A percentile compares a stretch with the other conserved stretches of the same genome.
Conservation (phyloP, 2,113 vertebrate genomes). For the Boleophthalmus pectinirostris region DNA sequence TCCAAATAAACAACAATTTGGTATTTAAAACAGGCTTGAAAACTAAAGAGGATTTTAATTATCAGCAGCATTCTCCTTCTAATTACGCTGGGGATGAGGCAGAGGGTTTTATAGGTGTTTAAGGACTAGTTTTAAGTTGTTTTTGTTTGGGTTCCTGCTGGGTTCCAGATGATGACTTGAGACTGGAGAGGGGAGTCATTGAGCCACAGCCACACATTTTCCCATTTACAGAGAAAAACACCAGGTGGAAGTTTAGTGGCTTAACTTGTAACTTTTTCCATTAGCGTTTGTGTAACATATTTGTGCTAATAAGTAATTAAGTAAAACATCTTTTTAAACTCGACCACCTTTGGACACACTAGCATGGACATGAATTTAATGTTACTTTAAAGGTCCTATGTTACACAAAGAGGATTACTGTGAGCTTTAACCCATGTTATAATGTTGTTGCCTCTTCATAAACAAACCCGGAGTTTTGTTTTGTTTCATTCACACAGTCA, state of each 20-base stretch:
- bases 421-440: no score
- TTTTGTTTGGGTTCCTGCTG: conserved; percentile 59
- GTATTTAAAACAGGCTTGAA: neutral
- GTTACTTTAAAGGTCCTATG: no score
- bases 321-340: neutral
- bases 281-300: neutral
- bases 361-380: neutral
- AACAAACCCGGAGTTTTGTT: no score
- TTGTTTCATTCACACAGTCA: no score
- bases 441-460: no score
- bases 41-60: conserved; percentile 31
- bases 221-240: conserved; percentile 14
- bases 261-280: conserved; percentile 3
- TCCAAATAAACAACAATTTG: conserved; percentile 22
- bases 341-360: neutral
- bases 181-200: conserved; percentile 39
- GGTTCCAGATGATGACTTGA: conserved; percentile 62
- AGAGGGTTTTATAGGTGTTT: conserved; percentile 60
- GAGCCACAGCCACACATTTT: conserved; percentile 41
- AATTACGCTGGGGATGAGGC: conserved; percentile 65
- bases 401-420: no score
- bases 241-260: conserved; percentile 12
- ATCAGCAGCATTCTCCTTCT: conserved; percentile 50
- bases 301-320: neutral
- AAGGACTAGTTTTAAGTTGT: conserved; percentile 67